Base-by-base conservation (phyloP, 2,797 vertebrate genomes). In the Salmo trutta region DNA sequence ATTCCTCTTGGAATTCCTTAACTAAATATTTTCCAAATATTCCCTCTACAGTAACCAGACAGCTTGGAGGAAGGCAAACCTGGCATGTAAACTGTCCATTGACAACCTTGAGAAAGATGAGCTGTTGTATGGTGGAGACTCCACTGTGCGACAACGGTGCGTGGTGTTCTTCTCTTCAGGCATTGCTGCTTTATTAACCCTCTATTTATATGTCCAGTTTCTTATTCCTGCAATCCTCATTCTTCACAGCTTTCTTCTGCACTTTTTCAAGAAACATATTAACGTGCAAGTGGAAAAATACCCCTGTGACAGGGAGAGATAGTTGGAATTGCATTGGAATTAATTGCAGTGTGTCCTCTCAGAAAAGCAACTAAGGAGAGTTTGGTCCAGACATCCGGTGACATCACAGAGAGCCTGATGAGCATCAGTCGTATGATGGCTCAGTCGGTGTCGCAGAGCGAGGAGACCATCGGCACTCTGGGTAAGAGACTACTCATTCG, bases 391-490 rank as follows among this genome's bases (percentile, higher is more conserved):
- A 96, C 94, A 0, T 95, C 95, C 54, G 95, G 97, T 81, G 90
- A 90, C 91, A 97, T 99, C 92, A 98, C 98, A 0, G 97, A 97
- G 91, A 97, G 90, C 64, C 92, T 98, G 86, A 97, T 98, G 97
- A 94, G 95, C 4, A 94, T 98, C 90, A 97, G 97, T 88, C 94
- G 96, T 80, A 95, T 98, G 97, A 99, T 99, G 98, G 89, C 97
- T 2, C 96, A 98, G 85, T 96, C 98, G 86, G 97, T 99, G 68
- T 94, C 95, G 84, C 97, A 97, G 92, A 99, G 95, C 0, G 95
- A 97, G 84, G 96, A 98, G 85, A 91, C 94, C 1, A 95, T 98
- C 81, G 91, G 95, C 56, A 93, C 93, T 0, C 89, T 99, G 85
- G 96, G 98, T 98, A 92, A 91, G 77, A 15, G 4, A 29, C 66